Base-by-base conservation (phyloP, 2,888 invertebrate species). In the Pyrrhia umbra region DNA sequence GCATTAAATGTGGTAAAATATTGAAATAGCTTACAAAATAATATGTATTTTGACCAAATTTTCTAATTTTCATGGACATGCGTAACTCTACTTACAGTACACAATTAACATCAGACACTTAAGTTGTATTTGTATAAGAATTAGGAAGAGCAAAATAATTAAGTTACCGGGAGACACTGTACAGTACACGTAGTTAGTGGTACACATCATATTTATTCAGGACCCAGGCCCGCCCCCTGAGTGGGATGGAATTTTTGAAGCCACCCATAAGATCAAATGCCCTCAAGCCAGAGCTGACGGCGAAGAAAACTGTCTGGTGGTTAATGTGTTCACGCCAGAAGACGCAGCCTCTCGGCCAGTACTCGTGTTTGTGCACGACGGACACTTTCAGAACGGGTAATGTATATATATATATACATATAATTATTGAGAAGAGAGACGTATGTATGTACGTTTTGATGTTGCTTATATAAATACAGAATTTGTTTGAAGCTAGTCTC, bases 171-270 rank as follows among this genome's bases (percentile, higher is more conserved):
- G n/a, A n/a, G n/a, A n/a, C n/a, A n/a, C n/a, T n/a, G n/a, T n/a
- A n/a, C n/a, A n/a, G n/a, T n/a, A n/a, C n/a, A n/a, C n/a, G n/a
- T n/a, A n/a, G n/a, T n/a, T n/a, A n/a, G n/a, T n/a, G n/a, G n/a
- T n/a, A n/a, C n/a, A n/a, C n/a, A n/a, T 9, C 16, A 15, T 21
- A 20, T 40, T 61, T n/a, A 27, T 47, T 1, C 71, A 93, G 94
- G 89, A 90, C 0, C 92, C 94, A 0, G 81, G 85, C 27, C 86
- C 91, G 0, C 89, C 90, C 0, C 81, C 82, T 0, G 59, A 61
- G 0, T 94, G 94, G 94, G 93, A 91, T 71, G 93, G 94, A 16
- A 85, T 90, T 58, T 92, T 93, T 82, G 94, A 95, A 79, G 94
- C 93, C 20, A 90, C 85, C 23, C 89, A 94, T 79, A 89, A 87